Percentiles rank a stretch among this genome's conserved stretches.
These are phyloP conservation scores for Sclerurus mexicanus DNA, from an alignment of 2,113 vertebrate genomes.

Conservation along the genomic window DNA sequence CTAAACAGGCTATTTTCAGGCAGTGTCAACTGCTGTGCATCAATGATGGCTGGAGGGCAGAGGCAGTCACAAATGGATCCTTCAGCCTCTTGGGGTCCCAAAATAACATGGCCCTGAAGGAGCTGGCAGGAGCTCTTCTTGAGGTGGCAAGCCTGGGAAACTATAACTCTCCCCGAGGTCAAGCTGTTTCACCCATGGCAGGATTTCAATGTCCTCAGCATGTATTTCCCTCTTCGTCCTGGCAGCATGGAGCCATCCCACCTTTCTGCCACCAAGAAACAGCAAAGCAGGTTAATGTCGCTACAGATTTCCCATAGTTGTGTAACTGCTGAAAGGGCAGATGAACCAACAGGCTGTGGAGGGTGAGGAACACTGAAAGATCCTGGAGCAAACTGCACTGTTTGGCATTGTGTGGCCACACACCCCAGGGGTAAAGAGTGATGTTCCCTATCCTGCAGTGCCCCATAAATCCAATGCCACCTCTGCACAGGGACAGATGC, in stretches of 20 bases:
- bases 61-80: neutral
- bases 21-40: neutral
- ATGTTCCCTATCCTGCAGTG: neutral
- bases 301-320: neutral
- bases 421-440: neutral
- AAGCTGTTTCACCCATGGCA: neutral
- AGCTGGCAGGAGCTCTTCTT: neutral
- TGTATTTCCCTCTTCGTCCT: neutral
- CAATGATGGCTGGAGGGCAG: neutral
- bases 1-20: neutral
- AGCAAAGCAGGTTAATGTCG: neutral
- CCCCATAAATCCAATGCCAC: accelerated
- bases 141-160: accelerated
- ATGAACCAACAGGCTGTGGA: accelerated
- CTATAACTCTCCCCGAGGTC: neutral
- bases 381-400: neutral
- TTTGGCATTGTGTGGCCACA: neutral
- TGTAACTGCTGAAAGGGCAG: neutral
- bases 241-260: neutral
- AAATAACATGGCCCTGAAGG: neutral
- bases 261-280: neutral
- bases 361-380: neutral
- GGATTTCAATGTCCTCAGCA: neutral
- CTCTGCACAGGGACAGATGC: neutral
- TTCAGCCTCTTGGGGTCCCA: neutral